phyloP scores from a whole-genome alignment of 2,113 vertebrate species.

The Odocoileus hemionus region DNA sequence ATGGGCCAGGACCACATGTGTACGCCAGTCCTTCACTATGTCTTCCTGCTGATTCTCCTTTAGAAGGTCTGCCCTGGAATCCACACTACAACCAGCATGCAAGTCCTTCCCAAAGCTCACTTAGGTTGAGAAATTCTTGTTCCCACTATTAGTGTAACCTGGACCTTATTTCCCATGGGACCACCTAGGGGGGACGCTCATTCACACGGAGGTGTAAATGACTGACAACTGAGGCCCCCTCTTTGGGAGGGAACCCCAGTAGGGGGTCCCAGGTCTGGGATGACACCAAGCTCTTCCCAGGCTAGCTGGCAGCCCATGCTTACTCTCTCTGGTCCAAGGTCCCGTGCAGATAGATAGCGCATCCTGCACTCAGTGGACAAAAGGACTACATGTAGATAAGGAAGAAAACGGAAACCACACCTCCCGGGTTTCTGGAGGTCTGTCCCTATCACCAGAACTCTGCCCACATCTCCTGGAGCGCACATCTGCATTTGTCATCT shows the following conservation, averaged over 20 bases:
- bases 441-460: neutral
- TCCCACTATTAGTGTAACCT: neutral
- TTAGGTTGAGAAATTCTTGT: neutral
- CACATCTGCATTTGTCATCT: neutral
- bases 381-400: neutral
- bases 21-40: accelerated
- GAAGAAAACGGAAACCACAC: neutral
- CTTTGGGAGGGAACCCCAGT: no score
- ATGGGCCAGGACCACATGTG: accelerated
- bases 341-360: accelerated
- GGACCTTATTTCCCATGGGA: neutral
- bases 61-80: neutral
- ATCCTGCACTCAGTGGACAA: accelerated
- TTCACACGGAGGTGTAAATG: neutral
- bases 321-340: neutral
- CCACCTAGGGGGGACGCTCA: neutral
- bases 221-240: neutral
- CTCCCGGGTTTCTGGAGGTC: neutral
- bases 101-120: neutral
- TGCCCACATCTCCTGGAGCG: neutral
- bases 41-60: neutral
- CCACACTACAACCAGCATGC: neutral
- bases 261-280: no score
- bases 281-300: neutral
- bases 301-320: neutral